Percentiles rank a stretch among this genome's conserved stretches.
phyloP scores from a whole-genome alignment of 2,113 vertebrate genomes.

The Morone chrysops region DNA sequence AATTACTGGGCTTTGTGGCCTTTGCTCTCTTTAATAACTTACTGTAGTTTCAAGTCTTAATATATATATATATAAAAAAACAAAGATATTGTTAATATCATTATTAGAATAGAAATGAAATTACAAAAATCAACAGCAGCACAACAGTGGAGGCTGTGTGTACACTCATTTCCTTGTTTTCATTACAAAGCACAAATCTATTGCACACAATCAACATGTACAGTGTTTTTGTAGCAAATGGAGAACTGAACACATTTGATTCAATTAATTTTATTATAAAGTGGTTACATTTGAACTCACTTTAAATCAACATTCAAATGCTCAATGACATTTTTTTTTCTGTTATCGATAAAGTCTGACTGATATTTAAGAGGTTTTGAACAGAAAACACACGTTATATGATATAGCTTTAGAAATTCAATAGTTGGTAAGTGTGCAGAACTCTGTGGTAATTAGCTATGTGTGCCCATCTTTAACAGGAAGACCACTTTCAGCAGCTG shows the following conservation, averaged over 20 bases:
- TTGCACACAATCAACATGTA: background rate
- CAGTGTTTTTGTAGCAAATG: background rate
- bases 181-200: background rate
- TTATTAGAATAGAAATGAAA: background rate
- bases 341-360: background rate
- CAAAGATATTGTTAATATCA: background rate
- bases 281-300: background rate
- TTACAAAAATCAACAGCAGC: background rate
- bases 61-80: background rate
- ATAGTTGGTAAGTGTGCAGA: background rate
- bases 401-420: background rate
- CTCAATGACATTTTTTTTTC: background rate
- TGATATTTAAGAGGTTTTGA: background rate
- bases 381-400: background rate
- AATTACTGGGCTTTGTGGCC: background rate
- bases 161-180: background rate
- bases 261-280: background rate
- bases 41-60: background rate
- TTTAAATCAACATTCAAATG: background rate
- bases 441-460: background rate
- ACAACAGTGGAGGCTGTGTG: background rate
- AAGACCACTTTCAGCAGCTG: background rate
- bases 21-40: background rate
- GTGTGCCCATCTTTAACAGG: background rate
- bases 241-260: background rate